Conservation (phyloP, 2,888 invertebrate genomes). For the Gonocerus acuteangulatus region DNA sequence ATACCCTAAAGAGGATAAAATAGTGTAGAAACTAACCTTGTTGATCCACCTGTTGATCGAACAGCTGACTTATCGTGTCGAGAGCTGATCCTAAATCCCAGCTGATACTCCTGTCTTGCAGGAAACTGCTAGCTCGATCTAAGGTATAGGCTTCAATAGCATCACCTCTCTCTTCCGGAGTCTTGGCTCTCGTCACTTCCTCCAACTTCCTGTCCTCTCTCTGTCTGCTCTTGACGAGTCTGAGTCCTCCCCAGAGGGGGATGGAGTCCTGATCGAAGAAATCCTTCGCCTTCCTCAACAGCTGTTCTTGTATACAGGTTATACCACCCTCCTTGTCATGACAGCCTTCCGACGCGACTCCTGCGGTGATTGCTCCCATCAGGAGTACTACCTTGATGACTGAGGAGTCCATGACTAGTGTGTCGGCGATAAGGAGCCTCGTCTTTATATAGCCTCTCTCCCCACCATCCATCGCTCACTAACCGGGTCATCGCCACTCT, state of each 20-base stretch:
- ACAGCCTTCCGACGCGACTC: conserved; percentile 44
- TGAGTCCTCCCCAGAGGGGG: conserved; percentile 50
- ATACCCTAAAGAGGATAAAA: too few relatives aligned
- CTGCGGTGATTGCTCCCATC: conserved; percentile 8
- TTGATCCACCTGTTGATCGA: neutral
- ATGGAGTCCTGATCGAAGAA: conserved; percentile 53
- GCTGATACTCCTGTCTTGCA: conserved; percentile 50
- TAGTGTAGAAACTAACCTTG: neutral
- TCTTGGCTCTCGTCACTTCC: conserved; percentile 43
- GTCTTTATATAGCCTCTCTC: neutral
- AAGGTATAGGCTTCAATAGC: conserved; percentile 53
- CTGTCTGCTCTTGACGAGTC: conserved; percentile 42
- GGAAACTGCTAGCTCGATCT: conserved; percentile 49
- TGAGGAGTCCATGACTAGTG: neutral
- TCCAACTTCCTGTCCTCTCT: conserved; percentile 45
- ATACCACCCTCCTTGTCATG: conserved; percentile 55
- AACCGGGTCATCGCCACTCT: too few relatives aligned
- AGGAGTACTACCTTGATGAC: conserved; percentile 4
- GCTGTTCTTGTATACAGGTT: conserved; percentile 52
- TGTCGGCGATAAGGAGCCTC: neutral
- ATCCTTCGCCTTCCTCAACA: conserved; percentile 52
- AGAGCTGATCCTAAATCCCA: conserved; percentile 45
- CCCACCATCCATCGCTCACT: too few relatives aligned
- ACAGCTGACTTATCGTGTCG: neutral
- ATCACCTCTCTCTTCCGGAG: conserved; percentile 49